Percentiles rank a stretch among this genome's conserved stretches.
These are phyloP conservation scores for Drosophila sulfurigaster DNA, from an alignment of 1,140 invertebrate species.

Conservation along the genomic window DNA sequence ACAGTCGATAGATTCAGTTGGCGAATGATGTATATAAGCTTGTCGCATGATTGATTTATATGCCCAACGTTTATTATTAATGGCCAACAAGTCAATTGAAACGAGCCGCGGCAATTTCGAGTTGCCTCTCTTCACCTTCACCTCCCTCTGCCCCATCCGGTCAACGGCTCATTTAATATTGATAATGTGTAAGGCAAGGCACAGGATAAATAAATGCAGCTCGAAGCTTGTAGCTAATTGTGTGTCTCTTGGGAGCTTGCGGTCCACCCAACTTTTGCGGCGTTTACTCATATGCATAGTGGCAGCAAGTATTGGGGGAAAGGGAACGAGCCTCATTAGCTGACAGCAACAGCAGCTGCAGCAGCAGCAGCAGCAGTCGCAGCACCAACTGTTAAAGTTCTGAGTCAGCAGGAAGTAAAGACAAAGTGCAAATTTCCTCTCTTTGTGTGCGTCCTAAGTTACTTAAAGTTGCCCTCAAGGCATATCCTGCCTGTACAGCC, in stretches of 20 bases:
- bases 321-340: conserved; percentile 37
- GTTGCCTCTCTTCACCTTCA: not conserved
- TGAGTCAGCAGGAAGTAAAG: conserved; percentile 54
- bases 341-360: conserved; percentile 21
- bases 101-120: conserved; percentile 40
- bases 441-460: conserved; percentile 41
- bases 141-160: not conserved
- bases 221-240: conserved; percentile 25
- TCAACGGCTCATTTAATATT: conserved; percentile 66
- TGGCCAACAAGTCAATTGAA: conserved; percentile 74
- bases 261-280: conserved; percentile 27
- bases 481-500: conserved; percentile 21
- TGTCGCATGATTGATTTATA: conserved; percentile 81
- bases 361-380: conserved; percentile 16
- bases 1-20: conserved; percentile 1
- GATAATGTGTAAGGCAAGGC: conserved; percentile 30
- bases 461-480: conserved; percentile 45
- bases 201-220: conserved; percentile 10
- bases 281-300: conserved; percentile 32
- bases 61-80: conserved; percentile 66
- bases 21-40: conserved; percentile 69
- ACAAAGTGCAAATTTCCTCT: conserved; percentile 70
- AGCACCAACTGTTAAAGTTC: conserved; percentile 37
- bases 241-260: conserved; percentile 31
- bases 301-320: not conserved